Conservation (phyloP, 2,888 invertebrate species). For the Lacanobia oleracea region DNA sequence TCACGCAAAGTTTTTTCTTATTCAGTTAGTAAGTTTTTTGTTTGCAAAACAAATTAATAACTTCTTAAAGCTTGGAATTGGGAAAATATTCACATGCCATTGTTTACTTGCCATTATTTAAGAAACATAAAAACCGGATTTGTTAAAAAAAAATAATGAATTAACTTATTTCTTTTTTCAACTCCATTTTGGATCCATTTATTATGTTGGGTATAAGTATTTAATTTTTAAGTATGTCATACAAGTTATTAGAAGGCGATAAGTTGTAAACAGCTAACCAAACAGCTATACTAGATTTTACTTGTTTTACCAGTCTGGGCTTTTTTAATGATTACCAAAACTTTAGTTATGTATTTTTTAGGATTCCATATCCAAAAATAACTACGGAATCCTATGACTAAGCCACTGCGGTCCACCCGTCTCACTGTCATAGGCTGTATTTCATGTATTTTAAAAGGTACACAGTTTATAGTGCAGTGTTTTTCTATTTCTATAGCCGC, state of each 20-base stretch:
- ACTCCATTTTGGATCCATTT: not conserved
- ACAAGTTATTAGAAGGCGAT: not conserved
- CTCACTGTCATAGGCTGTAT: too few species aligned
- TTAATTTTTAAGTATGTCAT: not conserved
- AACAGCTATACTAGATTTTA: not conserved
- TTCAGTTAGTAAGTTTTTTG: not conserved
- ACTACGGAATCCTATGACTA: too few species aligned
- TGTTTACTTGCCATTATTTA: not conserved
- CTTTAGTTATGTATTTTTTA: not conserved
- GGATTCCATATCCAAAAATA: too few species aligned
- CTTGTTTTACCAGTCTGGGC: not conserved
- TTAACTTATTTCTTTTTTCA: not conserved
- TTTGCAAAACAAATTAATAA: not conserved
- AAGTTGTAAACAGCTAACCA: not conserved
- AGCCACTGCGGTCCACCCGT: too few species aligned
- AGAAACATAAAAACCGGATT: not conserved
- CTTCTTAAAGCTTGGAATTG: not conserved
- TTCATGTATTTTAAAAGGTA: too few species aligned
- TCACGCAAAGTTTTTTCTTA: not conserved
- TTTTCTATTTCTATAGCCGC: too few species aligned
- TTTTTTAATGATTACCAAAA: not conserved
- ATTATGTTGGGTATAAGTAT: not conserved
- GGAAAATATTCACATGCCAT: not conserved
- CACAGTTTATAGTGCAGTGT: too few species aligned
- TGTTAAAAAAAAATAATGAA: constrained; percentile 3